Percentiles rank a stretch among this genome's conserved stretches.
Evolutionary conservation across 2,888 invertebrate genomes (phyloP).

Genomic region (Nymphalis polychloros): DNA sequence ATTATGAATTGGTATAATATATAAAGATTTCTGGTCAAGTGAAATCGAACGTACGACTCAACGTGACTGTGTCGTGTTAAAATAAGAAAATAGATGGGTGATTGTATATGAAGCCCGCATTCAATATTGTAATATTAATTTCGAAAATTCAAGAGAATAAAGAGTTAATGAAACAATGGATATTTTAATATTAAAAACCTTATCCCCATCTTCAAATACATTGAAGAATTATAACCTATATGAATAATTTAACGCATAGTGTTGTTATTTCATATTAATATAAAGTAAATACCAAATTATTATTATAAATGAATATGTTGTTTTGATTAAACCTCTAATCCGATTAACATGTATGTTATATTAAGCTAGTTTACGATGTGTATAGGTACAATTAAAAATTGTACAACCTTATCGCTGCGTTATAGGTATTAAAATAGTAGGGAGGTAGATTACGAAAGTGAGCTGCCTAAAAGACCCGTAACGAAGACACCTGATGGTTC

Average conservation of each 20-base stretch:
- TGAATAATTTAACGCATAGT: background rate
- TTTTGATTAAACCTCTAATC: no score
- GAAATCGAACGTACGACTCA: constrained; percentile 57
- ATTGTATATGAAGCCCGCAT: constrained; percentile 80
- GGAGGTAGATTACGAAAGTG: no score
- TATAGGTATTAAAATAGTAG: no score
- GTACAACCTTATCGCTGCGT: no score
- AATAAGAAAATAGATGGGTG: constrained; percentile 80
- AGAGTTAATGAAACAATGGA: constrained; percentile 75
- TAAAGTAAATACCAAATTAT: no score
- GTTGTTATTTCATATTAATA: background rate
- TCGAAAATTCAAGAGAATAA: constrained; percentile 81
- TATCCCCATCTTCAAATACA: constrained; percentile 9
- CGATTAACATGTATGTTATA: no score
- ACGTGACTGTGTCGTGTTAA: constrained; percentile 79
- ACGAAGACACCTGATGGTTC: no score
- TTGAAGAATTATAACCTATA: background rate
- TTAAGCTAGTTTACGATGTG: no score
- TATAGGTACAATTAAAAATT: no score
- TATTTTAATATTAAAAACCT: constrained; percentile 40
- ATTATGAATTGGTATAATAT: background rate
- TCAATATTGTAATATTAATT: constrained; percentile 82
- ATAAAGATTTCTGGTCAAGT: constrained; percentile 53
- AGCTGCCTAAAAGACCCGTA: no score
- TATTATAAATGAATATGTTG: no score